Conservation (phyloP, 2,113 vertebrate species). For the Rattus rattus region DNA sequence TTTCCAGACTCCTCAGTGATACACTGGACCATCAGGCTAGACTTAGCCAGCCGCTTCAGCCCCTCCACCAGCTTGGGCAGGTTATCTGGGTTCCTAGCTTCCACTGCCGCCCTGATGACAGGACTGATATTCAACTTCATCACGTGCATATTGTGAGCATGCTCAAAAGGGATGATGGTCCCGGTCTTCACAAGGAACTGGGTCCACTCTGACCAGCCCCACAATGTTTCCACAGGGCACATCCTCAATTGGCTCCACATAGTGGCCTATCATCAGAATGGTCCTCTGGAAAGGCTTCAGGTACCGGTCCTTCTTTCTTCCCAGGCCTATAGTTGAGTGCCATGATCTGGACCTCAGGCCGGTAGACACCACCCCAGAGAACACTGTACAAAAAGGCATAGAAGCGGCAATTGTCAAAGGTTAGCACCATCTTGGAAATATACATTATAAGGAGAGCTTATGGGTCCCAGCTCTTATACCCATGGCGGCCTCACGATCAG, state of each 20-base stretch:
- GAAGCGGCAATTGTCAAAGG: constrained; percentile 96
- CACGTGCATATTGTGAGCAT: constrained; percentile 97
- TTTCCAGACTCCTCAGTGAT: constrained; percentile 98
- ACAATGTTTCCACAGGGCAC: constrained; percentile 98
- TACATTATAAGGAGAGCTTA: constrained; percentile 98
- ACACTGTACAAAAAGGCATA: constrained; percentile 96
- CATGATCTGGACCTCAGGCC: constrained; percentile 97
- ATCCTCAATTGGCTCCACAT: constrained; percentile 95
- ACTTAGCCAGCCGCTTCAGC: no score
- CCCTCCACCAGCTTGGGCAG: constrained; percentile 89
- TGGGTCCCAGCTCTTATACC: constrained; percentile 98
- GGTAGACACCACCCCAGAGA: constrained; percentile 94
- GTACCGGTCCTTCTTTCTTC: constrained; percentile 96
- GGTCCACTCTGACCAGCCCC: constrained; percentile 96
- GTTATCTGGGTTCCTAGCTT: constrained; percentile 95
- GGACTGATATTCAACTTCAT: constrained; percentile 99
- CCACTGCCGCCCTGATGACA: constrained; percentile 95
- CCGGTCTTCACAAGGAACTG: constrained; percentile 97
- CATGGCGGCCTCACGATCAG: constrained; percentile 95
- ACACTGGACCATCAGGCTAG: constrained; percentile 90
- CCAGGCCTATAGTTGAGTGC: constrained; percentile 96
- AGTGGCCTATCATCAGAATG: constrained; percentile 98
- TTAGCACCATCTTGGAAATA: constrained; percentile 99
- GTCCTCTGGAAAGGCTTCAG: constrained; percentile 98
- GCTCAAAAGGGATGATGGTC: constrained; percentile 96